Base-by-base conservation (phyloP, 2,797 vertebrate species). In the Acrossocheilus fasciatus region DNA sequence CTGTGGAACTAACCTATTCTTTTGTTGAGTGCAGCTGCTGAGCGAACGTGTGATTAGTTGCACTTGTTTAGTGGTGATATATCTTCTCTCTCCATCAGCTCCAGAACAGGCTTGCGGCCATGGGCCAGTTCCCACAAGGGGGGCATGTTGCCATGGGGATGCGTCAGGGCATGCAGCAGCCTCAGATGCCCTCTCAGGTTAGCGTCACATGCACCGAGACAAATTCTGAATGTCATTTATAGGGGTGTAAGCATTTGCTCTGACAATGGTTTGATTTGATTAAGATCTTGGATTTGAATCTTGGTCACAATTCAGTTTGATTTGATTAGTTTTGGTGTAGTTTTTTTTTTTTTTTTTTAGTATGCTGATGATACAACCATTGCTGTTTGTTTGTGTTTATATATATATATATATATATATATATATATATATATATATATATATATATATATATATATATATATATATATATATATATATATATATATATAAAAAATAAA, bases 101-200 rank as follows among this genome's bases (percentile, higher is more conserved):
- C 79, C 97, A 98, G 89, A 98, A 97, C 92, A 95, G 98, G 57
- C 95, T 98, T 88, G 95, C 96, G 0, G 95, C 95, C 88, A 95
- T 98, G 90, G 96, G 94, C 92, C 95, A 95, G 91, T 98, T 98
- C 89, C 96, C 96, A 77, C 96, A 95, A 75, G 95, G 47, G 73
- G 92, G 94, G 30, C 96, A 96, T 0, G 95, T 97, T 85, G 95
- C 95, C 92, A 93, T 97, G 83, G 96, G 94, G 82, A 95, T 98
- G 92, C 94, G 96, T 91, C 96, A 95, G 17, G 95, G 96, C 90
- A 95, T 97, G 88, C 97, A 96, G 89, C 94, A 94, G 68, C 93
- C 95, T 88, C 97, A 97, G 85, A 96, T 97, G 78, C 93, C 96
- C 20, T 94, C 96, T 1, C 98, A 98, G 93, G 98, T 90, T 85